A percentile compares a stretch with the other conserved stretches of the same genome.
phyloP scores from a whole-genome alignment of 2,113 vertebrate genomes.

The Brachyhypopomus occidentalis region DNA sequence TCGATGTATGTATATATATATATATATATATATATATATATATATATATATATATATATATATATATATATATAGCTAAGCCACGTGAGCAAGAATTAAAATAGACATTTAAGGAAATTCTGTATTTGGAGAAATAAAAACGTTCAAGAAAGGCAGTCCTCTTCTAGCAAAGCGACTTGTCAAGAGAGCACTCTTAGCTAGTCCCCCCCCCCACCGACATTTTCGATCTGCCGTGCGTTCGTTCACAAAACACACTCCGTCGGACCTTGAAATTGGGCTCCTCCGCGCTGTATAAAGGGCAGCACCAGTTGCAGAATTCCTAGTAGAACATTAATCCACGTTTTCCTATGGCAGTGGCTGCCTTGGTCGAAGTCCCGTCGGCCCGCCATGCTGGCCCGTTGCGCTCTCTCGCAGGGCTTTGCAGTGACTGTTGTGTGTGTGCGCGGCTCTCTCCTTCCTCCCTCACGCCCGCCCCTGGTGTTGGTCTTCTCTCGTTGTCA shows the following conservation, averaged over 20 bases:
- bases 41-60: too few species aligned
- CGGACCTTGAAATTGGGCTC: constrained; percentile 87
- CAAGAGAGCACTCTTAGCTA: neutral
- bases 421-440: constrained; percentile 47
- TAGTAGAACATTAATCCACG: constrained; percentile 85
- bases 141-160: too few species aligned
- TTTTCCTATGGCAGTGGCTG: constrained; percentile 82
- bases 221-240: constrained; percentile 41
- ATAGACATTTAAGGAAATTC: too few species aligned
- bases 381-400: constrained; percentile 87
- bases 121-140: too few species aligned
- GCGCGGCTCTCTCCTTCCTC: constrained; percentile 51
- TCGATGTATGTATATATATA: neutral
- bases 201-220: constrained; percentile 54
- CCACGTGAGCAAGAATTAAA: too few species aligned
- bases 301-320: constrained; percentile 84
- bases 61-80: too few species aligned
- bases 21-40: neutral
- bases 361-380: constrained; percentile 80
- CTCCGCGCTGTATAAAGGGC: constrained; percentile 82
- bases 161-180: too few species aligned
- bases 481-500: neutral
- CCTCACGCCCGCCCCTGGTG: too few species aligned
- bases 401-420: constrained; percentile 60
- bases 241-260: constrained; percentile 11